These are phyloP conservation scores for Drosophila pallidifrons DNA, from an alignment of 1,140 invertebrate species.

Conservation along the genomic window DNA sequence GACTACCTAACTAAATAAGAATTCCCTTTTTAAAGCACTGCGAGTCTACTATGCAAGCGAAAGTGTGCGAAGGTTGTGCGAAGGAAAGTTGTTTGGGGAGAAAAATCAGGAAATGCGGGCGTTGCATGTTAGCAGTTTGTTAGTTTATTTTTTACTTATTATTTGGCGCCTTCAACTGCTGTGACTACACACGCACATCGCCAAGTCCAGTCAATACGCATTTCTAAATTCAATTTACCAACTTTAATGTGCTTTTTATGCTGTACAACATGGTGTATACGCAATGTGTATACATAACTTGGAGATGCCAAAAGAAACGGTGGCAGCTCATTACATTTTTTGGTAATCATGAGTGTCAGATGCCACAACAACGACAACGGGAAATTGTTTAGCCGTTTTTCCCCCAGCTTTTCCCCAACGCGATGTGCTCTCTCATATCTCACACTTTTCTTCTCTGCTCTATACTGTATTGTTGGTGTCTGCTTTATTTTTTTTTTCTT, in stretches of 20 bases:
- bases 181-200: background rate
- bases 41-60: background rate
- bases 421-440: conserved; percentile 9
- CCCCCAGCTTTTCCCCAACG: background rate
- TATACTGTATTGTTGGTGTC: no score
- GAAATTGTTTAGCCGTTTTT: conserved; percentile 10
- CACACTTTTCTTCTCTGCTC: conserved; percentile 1
- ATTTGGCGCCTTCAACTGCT: conserved; percentile 27
- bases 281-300: conserved; percentile 3
- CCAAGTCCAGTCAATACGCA: background rate
- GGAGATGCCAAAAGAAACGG: conserved; percentile 2
- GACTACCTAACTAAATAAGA: conserved; percentile 54
- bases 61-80: no score
- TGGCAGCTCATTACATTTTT: conserved; percentile 6
- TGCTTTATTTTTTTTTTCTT: conserved; percentile 18
- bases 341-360: conserved; percentile 25
- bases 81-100: background rate
- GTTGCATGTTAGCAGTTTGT: conserved; percentile 65
- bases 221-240: conserved; percentile 7
- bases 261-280: conserved; percentile 14
- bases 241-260: conserved; percentile 7
- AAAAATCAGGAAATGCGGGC: conserved; percentile 3
- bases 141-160: conserved; percentile 61
- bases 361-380: conserved; percentile 37
- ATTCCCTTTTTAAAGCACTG: conserved; percentile 29